These are phyloP conservation scores for Thaumatotibia leucotreta DNA, from an alignment of 1,140 invertebrate genomes.

Conservation along the genomic window DNA sequence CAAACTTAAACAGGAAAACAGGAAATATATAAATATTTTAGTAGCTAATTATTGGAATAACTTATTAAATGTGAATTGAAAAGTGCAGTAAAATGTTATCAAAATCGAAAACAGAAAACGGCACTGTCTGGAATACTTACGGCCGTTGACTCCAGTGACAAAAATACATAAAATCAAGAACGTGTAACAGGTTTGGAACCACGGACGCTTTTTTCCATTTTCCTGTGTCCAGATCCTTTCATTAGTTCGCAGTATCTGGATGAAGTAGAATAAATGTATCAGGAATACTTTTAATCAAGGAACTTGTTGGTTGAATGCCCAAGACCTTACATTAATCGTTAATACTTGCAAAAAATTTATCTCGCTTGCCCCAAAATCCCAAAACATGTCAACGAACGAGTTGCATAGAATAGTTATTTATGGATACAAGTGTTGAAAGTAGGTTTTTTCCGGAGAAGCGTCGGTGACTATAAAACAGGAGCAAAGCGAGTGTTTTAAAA, in stretches of 20 bases:
- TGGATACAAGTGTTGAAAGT: too few species aligned
- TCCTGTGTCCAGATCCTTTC: not conserved
- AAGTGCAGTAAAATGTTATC: not conserved
- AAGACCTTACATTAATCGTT: too few species aligned
- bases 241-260: not conserved
- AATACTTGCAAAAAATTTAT: too few species aligned
- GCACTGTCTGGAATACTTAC: not conserved
- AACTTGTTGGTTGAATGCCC: not conserved
- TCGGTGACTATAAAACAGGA: too few species aligned
- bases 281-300: not conserved
- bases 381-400: too few species aligned
- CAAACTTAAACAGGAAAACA: not conserved
- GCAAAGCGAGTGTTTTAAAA: too few species aligned
- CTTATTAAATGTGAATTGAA: not conserved
- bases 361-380: too few species aligned
- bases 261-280: not conserved
- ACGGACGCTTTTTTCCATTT: not conserved
- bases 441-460: too few species aligned
- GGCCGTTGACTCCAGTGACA: conserved; percentile 4
- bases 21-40: not conserved
- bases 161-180: not conserved
- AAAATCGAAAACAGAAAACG: not conserved
- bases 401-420: too few species aligned
- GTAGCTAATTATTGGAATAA: not conserved
- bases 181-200: conserved; percentile 6